Percentiles rank a stretch among this genome's conserved stretches.
Conservation (phyloP, 2,888 invertebrate genomes). For the Melolontha melolontha region DNA sequence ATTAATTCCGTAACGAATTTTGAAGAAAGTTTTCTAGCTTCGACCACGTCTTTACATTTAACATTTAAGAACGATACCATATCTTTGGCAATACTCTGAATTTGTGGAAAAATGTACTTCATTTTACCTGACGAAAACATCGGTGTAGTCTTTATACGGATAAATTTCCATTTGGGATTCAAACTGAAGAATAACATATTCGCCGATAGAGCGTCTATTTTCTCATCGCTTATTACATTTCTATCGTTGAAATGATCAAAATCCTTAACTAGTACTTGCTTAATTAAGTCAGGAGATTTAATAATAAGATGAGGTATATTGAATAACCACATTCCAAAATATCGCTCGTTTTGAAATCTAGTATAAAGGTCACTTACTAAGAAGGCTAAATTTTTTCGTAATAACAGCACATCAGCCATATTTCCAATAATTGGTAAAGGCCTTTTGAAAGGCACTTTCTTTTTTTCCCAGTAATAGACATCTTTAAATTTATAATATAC, state of each 20-base stretch:
- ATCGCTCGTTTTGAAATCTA: constrained; percentile 54
- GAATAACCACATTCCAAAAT: constrained; percentile 67
- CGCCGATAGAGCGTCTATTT: constrained; percentile 62
- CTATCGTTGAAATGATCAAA: constrained; percentile 67
- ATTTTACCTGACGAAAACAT: constrained; percentile 70
- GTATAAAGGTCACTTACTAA: constrained; percentile 56
- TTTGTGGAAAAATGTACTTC: constrained; percentile 67
- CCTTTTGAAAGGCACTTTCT: constrained; percentile 60
- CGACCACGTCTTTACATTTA: constrained; percentile 20
- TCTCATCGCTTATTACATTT: constrained; percentile 61
- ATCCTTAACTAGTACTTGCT: constrained; percentile 65
- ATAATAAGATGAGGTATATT: constrained; percentile 66
- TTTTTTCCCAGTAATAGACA: constrained; percentile 62
- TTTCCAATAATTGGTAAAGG: constrained; percentile 65
- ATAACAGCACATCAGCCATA: constrained; percentile 58
- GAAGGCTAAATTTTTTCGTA: constrained; percentile 52
- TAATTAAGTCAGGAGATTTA: constrained; percentile 66
- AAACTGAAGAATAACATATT: constrained; percentile 64
- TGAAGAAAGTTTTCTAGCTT: neutral
- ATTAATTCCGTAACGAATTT: constrained; percentile 51
- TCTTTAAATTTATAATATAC: too few species aligned
- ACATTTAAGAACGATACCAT: constrained; percentile 31
- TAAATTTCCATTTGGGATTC: constrained; percentile 68
- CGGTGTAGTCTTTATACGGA: constrained; percentile 68
- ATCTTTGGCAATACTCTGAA: constrained; percentile 60